Percentiles rank a stretch among this genome's conserved stretches.
These are phyloP conservation scores for Mylabris phalerata DNA, from an alignment of 1,140 invertebrate genomes.

Conservation along the genomic window DNA sequence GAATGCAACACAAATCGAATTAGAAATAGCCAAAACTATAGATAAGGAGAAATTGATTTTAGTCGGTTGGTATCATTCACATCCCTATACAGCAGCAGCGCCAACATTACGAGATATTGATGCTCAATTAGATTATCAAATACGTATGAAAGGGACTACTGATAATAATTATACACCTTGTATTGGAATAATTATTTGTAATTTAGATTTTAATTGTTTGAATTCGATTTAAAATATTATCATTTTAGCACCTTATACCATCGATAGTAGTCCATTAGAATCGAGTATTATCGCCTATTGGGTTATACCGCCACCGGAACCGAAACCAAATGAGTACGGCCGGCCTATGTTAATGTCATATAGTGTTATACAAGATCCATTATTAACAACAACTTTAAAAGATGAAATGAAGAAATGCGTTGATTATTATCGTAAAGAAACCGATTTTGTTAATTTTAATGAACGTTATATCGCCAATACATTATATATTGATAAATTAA, in stretches of 20 bases:
- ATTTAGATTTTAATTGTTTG: slow-evolving; percentile 23
- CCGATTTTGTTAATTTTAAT: slow-evolving; percentile 71
- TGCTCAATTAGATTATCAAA: slow-evolving; percentile 89
- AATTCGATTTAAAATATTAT: not conserved
- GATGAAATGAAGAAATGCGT: slow-evolving; percentile 80
- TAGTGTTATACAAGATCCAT: slow-evolving; percentile 72
- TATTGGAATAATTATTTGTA: slow-evolving; percentile 87
- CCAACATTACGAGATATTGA: slow-evolving; percentile 87
- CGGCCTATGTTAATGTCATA: slow-evolving; percentile 85
- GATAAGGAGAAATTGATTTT: slow-evolving; percentile 72
- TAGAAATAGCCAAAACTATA: slow-evolving; percentile 76
- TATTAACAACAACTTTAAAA: slow-evolving; percentile 73
- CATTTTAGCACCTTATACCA: slow-evolving; percentile 79
- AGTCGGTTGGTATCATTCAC: slow-evolving; percentile 96
- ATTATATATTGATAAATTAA: slow-evolving; percentile 73
- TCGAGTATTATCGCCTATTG: slow-evolving; percentile 83
- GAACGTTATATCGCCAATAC: slow-evolving; percentile 65
- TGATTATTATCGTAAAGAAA: slow-evolving; percentile 75
- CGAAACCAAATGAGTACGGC: slow-evolving; percentile 83
- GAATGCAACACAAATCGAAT: slow-evolving; percentile 63
- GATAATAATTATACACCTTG: slow-evolving; percentile 89
- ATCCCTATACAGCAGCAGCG: slow-evolving; percentile 79
- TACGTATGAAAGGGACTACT: slow-evolving; percentile 84
- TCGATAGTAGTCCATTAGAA: slow-evolving; percentile 66
- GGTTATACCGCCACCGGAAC: slow-evolving; percentile 90